Evolutionary conservation across 2,113 vertebrate genomes (phyloP).

Genomic region (Mastomys natalensis): DNA sequence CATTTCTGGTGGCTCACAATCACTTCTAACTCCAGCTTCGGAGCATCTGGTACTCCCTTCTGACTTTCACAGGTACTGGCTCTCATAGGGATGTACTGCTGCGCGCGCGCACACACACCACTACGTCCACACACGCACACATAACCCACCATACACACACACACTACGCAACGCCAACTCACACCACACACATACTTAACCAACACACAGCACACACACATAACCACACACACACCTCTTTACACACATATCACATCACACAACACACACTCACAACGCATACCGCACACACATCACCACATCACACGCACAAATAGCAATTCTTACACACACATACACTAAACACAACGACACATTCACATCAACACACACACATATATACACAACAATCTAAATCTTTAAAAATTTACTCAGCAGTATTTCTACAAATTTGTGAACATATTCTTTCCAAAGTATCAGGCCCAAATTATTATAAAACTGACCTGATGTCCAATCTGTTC

Average conservation of each 20-base stretch:
- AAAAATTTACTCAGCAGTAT: not conserved
- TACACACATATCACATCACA: not conserved
- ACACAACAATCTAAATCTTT: not conserved
- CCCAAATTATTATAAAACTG: slow-evolving; percentile 21
- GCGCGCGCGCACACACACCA: not conserved
- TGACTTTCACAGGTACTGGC: not conserved
- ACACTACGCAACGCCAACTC: no score
- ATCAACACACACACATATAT: not conserved
- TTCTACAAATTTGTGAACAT: not conserved
- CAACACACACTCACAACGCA: not conserved
- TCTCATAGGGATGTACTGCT: not conserved
- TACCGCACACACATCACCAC: not conserved
- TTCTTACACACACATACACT: no score
- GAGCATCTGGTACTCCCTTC: no score
- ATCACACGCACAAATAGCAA: not conserved
- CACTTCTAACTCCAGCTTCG: no score
- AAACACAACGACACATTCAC: no score
- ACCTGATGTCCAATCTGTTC: not conserved
- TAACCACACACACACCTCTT: not conserved
- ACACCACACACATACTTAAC: not conserved
- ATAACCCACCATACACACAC: no score
- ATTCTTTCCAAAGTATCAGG: not conserved
- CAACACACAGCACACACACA: no score
- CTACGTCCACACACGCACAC: no score
- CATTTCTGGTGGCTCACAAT: no score